Conservation (phyloP, 1,140 invertebrate species). For the Rhizoglyphus robini region DNA sequence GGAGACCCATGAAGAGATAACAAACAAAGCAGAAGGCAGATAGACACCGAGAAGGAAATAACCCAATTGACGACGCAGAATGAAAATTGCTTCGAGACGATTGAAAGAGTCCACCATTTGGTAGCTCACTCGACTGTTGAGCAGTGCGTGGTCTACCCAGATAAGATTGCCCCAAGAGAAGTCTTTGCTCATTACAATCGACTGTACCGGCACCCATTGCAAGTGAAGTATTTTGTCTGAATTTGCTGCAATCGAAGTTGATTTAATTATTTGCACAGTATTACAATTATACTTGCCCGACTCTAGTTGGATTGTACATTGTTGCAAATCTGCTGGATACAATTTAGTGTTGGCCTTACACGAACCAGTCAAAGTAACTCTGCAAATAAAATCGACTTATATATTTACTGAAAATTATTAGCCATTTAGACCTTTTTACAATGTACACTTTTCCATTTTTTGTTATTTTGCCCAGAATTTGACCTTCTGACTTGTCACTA, state of each 20-base stretch:
- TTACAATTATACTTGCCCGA: conserved; percentile 37
- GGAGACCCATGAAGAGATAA: conserved; percentile 51
- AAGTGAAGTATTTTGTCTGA: conserved; percentile 48
- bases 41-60: conserved; percentile 37
- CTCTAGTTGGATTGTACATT: conserved; percentile 44
- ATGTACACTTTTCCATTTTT: not conserved
- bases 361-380: not conserved
- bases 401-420: not conserved
- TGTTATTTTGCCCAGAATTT: not conserved
- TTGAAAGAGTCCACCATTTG: conserved; percentile 34
- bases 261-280: conserved; percentile 5
- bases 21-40: conserved; percentile 49
- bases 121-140: conserved; percentile 3
- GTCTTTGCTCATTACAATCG: conserved; percentile 53
- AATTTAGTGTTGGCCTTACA: conserved; percentile 14
- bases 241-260: conserved; percentile 37
- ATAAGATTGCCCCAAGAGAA: conserved; percentile 21
- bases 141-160: conserved; percentile 18
- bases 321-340: conserved; percentile 45
- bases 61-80: conserved; percentile 42
- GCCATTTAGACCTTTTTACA: not conserved
- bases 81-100: conserved; percentile 43
- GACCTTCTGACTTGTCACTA: not conserved
- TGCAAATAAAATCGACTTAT: not conserved
- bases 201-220: conserved; percentile 54